Evolutionary conservation across 2,797 vertebrate genomes (phyloP), one percentile per base, ranked within the genome.

Genomic region (Mormyrus hasselquistii): DNA sequence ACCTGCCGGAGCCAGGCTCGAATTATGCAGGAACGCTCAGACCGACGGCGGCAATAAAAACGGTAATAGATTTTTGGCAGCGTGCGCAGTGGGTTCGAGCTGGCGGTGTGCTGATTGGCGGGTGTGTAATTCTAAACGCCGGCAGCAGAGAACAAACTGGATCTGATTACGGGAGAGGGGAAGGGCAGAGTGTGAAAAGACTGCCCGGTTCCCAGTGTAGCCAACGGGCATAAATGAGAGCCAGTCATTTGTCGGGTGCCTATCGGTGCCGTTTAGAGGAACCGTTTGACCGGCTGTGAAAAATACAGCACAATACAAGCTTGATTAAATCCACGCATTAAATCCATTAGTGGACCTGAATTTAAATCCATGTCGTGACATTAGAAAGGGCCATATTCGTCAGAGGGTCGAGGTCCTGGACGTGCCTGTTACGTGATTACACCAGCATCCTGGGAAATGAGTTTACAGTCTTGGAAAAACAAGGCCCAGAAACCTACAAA

Each of bases 101-200:
- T 91, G 90, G 90, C 90, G 90, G 89, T 88, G 88, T 88, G 65
- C 62, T 94, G 94, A 95, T 93, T 94, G 94, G 94, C 94, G 91
- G 92, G 93, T 92, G 85, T 88, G 92, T 94, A 94, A 94, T 94
- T 93, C 92, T 94, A 91, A 94, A 93, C 92, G 93, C 91, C 91
- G 91, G 93, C 94, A 91, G 91, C 92, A 94, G 92, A 94, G 76
- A 92, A 92, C 92, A 94, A 93, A 94, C 93, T 93, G 92, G 91
- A 92, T 90, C 90, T 92, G 89, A 89, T 91, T 89, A 91, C 88
- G 88, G 92, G 53, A 91, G 90, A 52, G 91, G 69, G 87, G 90
- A 91, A 52, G 91, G 82, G 87, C 90, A 91, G 83, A 90, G 90
- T 86, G 83, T 88, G 50, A 29, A 88, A n/a, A 87, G 83, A 88